These are phyloP conservation scores for Xyrauchen texanus DNA, from an alignment of 2,113 vertebrate species.

Conservation along the genomic window DNA sequence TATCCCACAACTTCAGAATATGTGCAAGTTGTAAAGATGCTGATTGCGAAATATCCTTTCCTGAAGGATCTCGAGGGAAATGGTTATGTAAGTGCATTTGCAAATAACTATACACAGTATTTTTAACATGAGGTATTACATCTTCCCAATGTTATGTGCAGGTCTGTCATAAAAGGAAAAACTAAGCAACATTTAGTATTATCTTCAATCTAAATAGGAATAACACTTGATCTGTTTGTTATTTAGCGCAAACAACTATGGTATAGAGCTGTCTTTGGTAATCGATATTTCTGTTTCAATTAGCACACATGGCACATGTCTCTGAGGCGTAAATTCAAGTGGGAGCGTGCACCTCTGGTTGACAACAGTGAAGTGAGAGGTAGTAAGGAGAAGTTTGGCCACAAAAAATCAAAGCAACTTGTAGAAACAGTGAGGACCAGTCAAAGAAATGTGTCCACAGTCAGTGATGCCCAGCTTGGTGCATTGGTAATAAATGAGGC, in stretches of 20 bases:
- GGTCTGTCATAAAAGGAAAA: no score
- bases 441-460: neutral
- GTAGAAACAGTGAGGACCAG: neutral
- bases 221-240: no score
- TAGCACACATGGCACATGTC: slow-evolving; percentile 5
- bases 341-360: slow-evolving; percentile 9
- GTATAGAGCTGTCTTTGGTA: slow-evolving; percentile 9
- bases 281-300: neutral
- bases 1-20: slow-evolving; percentile 13
- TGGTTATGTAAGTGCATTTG: slow-evolving; percentile 6
- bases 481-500: neutral
- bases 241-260: no score
- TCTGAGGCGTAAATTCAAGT: slow-evolving; percentile 3
- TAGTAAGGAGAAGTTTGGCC: slow-evolving; percentile 8
- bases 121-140: no score
- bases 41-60: slow-evolving; percentile 9
- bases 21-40: slow-evolving; percentile 11
- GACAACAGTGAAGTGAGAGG: slow-evolving; percentile 1
- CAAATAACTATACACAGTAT: slow-evolving; percentile 1
- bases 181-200: no score
- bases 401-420: neutral
- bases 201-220: no score
- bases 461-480: neutral
- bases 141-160: no score
- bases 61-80: slow-evolving; percentile 12